A percentile compares a stretch with the other conserved stretches of the same genome.
Conservation (phyloP, 2,113 vertebrate genomes). For the Penelope pileata region DNA sequence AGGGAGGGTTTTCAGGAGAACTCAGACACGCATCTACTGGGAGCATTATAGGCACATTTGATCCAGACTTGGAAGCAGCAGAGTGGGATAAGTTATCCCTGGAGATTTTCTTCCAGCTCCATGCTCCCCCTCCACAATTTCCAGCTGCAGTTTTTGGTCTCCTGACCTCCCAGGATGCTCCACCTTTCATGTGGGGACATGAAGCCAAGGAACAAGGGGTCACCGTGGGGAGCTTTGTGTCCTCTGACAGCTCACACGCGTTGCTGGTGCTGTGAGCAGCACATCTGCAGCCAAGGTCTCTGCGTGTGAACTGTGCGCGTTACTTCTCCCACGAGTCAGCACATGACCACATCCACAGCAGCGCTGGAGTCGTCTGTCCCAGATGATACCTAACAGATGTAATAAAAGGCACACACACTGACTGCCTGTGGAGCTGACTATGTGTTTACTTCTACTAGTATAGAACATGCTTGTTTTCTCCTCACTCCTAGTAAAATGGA, state of each 20-base stretch:
- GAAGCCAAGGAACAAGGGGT: neutral
- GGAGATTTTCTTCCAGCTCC: neutral
- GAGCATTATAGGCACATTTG: neutral
- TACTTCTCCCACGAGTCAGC: neutral
- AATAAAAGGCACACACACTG: neutral
- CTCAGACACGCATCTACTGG: neutral
- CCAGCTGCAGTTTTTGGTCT: neutral
- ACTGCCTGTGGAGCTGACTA: accelerated
- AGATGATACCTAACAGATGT: neutral
- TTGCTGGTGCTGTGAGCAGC: accelerated
- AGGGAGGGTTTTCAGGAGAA: neutral
- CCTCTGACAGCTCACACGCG: accelerated
- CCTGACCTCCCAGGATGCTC: neutral
- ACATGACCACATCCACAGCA: neutral
- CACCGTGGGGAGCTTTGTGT: neutral
- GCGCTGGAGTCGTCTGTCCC: accelerated
- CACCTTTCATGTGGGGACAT: neutral
- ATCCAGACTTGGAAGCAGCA: neutral
- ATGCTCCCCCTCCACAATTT: neutral
- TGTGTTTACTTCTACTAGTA: neutral
- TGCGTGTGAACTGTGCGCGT: accelerated
- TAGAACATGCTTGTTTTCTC: neutral
- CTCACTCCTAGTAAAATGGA: neutral
- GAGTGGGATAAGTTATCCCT: neutral
- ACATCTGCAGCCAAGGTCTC: neutral